Percentiles rank a stretch among this genome's conserved stretches.
Evolutionary conservation across 2,888 invertebrate genomes (phyloP).

Genomic region (Euplagia quadripunctaria): DNA sequence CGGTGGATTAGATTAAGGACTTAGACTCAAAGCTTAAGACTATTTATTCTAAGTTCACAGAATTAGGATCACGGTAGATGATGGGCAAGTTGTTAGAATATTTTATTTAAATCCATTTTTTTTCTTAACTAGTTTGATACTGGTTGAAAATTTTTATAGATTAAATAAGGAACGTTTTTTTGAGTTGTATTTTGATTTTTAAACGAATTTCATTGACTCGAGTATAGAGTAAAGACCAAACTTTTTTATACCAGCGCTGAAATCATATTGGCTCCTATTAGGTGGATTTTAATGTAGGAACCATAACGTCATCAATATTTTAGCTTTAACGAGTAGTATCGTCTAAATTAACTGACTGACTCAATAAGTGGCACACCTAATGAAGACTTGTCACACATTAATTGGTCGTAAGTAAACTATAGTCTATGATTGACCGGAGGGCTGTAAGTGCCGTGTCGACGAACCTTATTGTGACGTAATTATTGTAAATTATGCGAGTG

Average conservation of each 20-base stretch:
- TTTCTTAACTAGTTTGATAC: not conserved
- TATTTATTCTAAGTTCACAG: not conserved
- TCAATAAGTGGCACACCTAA: conserved; percentile 49
- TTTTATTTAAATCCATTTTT: not conserved
- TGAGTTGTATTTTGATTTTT: not conserved
- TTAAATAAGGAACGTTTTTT: not conserved
- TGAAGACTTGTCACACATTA: conserved; percentile 56
- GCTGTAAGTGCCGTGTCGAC: conserved; percentile 26
- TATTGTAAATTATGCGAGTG: conserved; percentile 2
- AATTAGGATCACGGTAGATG: not conserved
- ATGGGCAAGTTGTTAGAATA: not conserved
- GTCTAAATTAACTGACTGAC: conserved; percentile 36
- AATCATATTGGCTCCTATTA: too few relatives aligned
- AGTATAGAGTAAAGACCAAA: too few relatives aligned
- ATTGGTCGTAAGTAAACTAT: conserved; percentile 47
- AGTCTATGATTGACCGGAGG: conserved; percentile 40
- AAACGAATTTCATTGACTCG: not conserved
- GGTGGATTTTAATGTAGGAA: not conserved
- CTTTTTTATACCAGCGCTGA: not conserved
- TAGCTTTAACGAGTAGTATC: conserved; percentile 26
- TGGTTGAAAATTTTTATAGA: not conserved
- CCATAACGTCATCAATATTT: not conserved
- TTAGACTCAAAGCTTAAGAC: not conserved
- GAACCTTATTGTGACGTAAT: conserved; percentile 10
- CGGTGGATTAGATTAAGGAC: not conserved